Conservation (phyloP, 2,888 invertebrate species). For the Amiota mariae region DNA sequence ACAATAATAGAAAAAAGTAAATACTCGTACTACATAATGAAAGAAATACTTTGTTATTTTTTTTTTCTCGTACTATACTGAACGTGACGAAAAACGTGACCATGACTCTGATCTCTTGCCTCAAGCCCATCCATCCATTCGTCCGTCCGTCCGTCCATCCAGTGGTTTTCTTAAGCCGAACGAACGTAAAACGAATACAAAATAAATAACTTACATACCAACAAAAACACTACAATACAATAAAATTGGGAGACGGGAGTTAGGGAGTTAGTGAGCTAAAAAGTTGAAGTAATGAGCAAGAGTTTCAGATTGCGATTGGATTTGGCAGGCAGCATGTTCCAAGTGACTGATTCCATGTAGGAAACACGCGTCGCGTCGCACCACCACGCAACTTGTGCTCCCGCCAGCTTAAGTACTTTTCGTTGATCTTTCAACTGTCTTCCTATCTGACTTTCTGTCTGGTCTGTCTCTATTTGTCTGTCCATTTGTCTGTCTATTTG, state of each 20-base stretch:
- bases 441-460: conserved; percentile 27
- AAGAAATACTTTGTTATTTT: conserved; percentile 26
- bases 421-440: conserved; percentile 58
- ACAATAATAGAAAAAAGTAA: conserved; percentile 15
- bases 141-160: neutral
- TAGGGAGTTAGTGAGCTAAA: too few relatives aligned
- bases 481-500: neutral
- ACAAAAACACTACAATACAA: too few relatives aligned
- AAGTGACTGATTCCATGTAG: too few relatives aligned
- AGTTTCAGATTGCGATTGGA: too few relatives aligned
- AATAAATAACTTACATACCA: too few relatives aligned
- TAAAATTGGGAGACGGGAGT: too few relatives aligned
- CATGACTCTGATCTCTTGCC: conserved; percentile 52
- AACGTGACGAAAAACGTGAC: conserved; percentile 64
- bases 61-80: conserved; percentile 22
- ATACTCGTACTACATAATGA: conserved; percentile 42
- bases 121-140: neutral
- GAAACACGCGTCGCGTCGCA: too few relatives aligned
- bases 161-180: neutral
- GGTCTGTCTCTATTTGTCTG: neutral
- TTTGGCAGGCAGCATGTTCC: too few relatives aligned
- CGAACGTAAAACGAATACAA: too few relatives aligned
- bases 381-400: neutral
- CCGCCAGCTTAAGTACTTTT: conserved; percentile 21
- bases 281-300: too few relatives aligned